Base-by-base conservation (phyloP, 2,888 invertebrate species). In the Cyrtodaria siliqua region DNA sequence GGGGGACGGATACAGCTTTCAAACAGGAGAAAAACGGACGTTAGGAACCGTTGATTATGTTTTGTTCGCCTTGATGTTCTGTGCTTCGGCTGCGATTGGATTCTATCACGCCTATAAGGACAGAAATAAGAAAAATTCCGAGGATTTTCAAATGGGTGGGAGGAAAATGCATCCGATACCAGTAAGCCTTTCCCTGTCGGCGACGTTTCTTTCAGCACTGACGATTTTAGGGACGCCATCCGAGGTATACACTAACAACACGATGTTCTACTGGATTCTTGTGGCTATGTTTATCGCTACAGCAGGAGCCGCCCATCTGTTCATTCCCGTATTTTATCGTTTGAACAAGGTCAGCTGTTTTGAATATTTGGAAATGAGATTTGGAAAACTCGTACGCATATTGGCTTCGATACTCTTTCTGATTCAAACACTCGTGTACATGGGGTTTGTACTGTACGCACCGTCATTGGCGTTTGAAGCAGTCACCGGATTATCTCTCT, bases 401-500 rank as follows among this genome's bases (percentile, higher is more conserved):
- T 12, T 61, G n/a, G 66, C 66, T 16, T 60, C 64, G 3, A 24
- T 66, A 38, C 24, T 66, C 14, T 72, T 72, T 40, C 44, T 66
- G 29, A 20, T 72, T 3, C 66, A 66, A 26, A 72, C 72, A 1
- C 60, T 72, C 3, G 38, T 66, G 2, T 72, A 61, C 40, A 66
- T 72, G 72, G 72, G 72, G 6, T 72, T 72, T 20, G 70, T 64
- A 18, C 47, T 74, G 40, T 68, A 74, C 29, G 74, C 68, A 16
- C 68, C 68, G 8, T 68, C 68, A 2, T 47, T 69, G 47, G 64
- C 61, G 1, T 61, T 70, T 18, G 87, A 95, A 95, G 80, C 94
- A 97, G 97, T 97, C 53, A 96, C 97, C 59, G 96, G 96, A 42
- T 94, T 96, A 71, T 95, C 96, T 87, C 94, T 96, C 29, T 96